Evolutionary conservation across 2,797 vertebrate genomes (phyloP).

Genomic region (Typhlichthys eigenmanni): DNA sequence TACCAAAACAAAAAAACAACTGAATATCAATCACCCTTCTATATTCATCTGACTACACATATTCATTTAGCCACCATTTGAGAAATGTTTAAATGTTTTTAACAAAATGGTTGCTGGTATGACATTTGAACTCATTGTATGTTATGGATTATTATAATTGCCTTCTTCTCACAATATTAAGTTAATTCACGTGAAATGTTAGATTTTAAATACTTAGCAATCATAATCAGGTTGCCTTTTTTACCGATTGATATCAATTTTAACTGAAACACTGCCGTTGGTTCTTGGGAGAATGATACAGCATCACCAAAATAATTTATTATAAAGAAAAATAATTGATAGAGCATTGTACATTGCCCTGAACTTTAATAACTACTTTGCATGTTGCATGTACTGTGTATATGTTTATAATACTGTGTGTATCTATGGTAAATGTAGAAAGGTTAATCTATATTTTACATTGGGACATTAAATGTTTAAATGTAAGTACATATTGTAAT

Average conservation of each 20-base stretch:
- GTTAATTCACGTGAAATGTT: no score
- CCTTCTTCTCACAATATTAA: conserved; percentile 12
- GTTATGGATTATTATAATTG: conserved; percentile 14
- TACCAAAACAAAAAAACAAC: neutral
- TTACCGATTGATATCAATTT: conserved; percentile 23
- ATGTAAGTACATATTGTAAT: no score
- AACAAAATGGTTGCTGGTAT: conserved; percentile 17
- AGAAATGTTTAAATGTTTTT: conserved; percentile 17
- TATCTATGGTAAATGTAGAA: no score
- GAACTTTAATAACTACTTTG: no score
- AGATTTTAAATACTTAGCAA: no score
- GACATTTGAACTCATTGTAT: neutral
- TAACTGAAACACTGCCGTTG: conserved; percentile 38
- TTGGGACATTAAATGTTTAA: no score
- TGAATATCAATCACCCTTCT: neutral
- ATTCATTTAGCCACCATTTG: conserved; percentile 1
- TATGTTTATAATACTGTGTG: no score
- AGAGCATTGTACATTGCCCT: no score
- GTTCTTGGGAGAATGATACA: conserved; percentile 34
- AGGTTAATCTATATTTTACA: no score
- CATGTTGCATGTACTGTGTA: no score
- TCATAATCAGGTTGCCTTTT: no score
- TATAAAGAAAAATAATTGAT: no score
- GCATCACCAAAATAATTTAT: conserved; percentile 16
- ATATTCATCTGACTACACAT: neutral